Evolutionary conservation across 2,113 vertebrate genomes (phyloP).

Genomic region (Pygoscelis antarcticus): DNA sequence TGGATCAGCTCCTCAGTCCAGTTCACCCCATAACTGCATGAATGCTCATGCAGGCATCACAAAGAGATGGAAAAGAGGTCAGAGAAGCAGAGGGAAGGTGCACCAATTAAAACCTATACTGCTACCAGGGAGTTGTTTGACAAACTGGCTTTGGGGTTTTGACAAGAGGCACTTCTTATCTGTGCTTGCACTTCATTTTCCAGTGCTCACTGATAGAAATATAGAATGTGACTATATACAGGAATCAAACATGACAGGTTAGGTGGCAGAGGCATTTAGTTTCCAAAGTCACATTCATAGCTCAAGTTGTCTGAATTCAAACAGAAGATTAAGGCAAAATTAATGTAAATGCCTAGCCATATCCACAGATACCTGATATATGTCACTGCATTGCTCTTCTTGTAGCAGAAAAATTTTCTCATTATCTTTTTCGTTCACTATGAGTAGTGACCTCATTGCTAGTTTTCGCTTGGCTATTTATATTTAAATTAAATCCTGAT

Average conservation of each 20-base stretch:
- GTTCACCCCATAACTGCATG: rapidly evolving
- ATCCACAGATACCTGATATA: background rate
- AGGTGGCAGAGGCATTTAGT: background rate
- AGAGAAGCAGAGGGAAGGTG: background rate
- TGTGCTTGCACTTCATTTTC: background rate
- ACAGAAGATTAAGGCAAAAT: background rate
- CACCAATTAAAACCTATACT: background rate
- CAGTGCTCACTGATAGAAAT: background rate
- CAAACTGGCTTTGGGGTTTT: background rate
- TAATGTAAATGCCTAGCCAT: background rate
- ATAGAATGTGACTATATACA: background rate
- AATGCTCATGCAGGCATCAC: background rate
- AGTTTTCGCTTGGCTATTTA: background rate
- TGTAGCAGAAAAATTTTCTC: background rate
- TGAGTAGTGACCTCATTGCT: background rate
- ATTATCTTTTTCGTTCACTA: background rate
- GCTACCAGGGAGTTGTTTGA: background rate
- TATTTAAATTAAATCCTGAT: background rate
- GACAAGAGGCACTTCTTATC: background rate
- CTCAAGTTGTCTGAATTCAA: background rate
- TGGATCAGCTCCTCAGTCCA: background rate
- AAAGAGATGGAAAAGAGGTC: background rate
- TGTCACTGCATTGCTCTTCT: background rate
- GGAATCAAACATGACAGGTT: background rate
- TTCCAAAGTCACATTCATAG: background rate